A percentile compares a stretch with the other conserved stretches of the same genome.
Evolutionary conservation across 2,797 vertebrate species (phyloP).

Genomic region (Hippocampus kuda): DNA sequence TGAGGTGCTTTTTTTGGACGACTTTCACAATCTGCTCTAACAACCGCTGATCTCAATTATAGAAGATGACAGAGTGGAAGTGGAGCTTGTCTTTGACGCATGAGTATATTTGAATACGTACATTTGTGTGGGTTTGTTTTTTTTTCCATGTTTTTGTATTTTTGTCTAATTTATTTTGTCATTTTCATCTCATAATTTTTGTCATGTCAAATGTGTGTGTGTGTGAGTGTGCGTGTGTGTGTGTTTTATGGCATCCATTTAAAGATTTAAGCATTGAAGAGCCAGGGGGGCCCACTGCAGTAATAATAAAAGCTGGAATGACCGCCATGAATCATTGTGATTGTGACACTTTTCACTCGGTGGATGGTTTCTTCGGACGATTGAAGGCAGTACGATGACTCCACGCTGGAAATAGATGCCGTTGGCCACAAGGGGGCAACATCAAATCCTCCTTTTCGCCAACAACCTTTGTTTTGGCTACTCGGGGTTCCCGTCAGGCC

Average conservation of each 20-base stretch:
- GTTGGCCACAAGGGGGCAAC: conserved; percentile 10
- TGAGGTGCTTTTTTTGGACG: no score
- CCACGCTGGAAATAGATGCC: conserved; percentile 40
- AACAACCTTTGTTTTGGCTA: conserved; percentile 42
- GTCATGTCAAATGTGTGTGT: not conserved
- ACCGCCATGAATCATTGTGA: conserved; percentile 50
- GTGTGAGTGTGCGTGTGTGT: not conserved
- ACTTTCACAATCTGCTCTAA: no score
- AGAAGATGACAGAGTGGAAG: no score
- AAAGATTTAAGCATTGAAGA: not conserved
- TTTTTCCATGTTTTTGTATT: no score
- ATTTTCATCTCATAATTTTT: not conserved
- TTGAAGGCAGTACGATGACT: conserved; percentile 52
- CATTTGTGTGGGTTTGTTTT: no score
- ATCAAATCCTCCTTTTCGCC: conserved; percentile 30
- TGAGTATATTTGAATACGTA: no score
- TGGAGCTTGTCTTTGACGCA: no score
- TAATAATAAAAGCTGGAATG: conserved; percentile 10
- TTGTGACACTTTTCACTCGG: conserved; percentile 52
- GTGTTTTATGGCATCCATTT: conserved; percentile 4
- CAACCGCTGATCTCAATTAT: no score
- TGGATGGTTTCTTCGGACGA: conserved; percentile 47
- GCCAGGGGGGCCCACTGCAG: not conserved
- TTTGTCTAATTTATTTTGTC: no score
- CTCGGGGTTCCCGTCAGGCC: conserved; percentile 30